Base-by-base conservation (phyloP, 2,113 vertebrate genomes). In the Pholis gunnellus region DNA sequence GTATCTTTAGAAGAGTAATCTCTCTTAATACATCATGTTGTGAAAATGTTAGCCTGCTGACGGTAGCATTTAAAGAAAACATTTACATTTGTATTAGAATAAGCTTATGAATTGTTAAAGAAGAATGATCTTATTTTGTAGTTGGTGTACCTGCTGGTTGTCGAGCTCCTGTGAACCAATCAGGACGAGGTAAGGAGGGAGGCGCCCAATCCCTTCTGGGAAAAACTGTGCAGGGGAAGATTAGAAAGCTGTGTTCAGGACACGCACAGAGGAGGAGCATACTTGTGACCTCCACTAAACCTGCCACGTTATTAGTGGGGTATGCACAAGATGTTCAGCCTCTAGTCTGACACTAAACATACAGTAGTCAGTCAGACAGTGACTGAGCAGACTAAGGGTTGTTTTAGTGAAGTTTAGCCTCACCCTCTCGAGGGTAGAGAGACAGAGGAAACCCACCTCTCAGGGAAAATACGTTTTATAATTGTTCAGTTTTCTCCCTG, bases 171-270 rank as follows among this genome's bases (percentile, higher is more conserved):
- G 94, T 92, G 71, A 91, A 94, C 93, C 94, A 95, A 75, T 96
- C 94, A 9, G 94, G 92, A 52, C 92, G 94, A 59, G 91, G 84
- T 25, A 88, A 91, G 63, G 92, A 77, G 60, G 92, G 78, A 38
- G 91, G 88, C 14, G 89, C 82, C 95, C 93, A 95, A 54, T 96
- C 95, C 88, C 95, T 94, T 90, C 95, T 94, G 84, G 90, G 88
- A 79, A 94, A 91, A 90, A 91, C 96, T 96, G 92, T 80, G 86
- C 85, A 80, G 76, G 60, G 70, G 73, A 83, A 93, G 88, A 94
- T 90, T 84, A 89, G 78, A 92, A 87, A 91, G 89, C 84, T 75
- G 70, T 64, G 81, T 89, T 91, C 70, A 92, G 78, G 75, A 85
- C 79, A 87, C 76, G 81, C 86, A 63, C 76, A 13, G 46, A 79